A percentile compares a stretch with the other conserved stretches of the same genome.
phyloP scores from a whole-genome alignment of 1,140 invertebrate species.

The Paraescarpia echinospica region DNA sequence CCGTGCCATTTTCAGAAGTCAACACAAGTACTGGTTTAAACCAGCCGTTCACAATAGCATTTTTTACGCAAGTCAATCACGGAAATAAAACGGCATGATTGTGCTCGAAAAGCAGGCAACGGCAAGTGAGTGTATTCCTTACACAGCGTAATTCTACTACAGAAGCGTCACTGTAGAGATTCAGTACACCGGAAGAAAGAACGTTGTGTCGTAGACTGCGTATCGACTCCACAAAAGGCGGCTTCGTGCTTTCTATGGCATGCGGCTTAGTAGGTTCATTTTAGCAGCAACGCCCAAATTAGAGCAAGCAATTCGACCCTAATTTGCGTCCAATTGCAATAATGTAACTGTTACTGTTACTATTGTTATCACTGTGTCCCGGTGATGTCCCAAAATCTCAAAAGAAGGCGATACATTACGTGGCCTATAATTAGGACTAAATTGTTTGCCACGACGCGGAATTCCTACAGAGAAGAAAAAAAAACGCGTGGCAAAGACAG shows the following conservation, averaged over 20 bases:
- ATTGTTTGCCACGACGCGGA: too few relatives aligned
- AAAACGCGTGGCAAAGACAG: too few relatives aligned
- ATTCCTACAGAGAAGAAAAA: too few relatives aligned
- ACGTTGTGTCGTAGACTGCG: neutral
- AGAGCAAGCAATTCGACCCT: neutral
- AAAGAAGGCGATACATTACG: neutral
- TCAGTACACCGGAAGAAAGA: neutral
- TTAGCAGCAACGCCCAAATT: neutral
- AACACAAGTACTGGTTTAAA: neutral
- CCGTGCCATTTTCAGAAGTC: too few relatives aligned
- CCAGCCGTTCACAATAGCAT: neutral
- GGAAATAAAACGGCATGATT: neutral
- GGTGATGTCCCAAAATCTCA: neutral
- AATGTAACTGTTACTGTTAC: neutral
- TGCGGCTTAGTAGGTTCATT: neutral
- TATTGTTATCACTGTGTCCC: neutral
- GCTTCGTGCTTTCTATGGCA: too few relatives aligned
- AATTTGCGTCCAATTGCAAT: neutral
- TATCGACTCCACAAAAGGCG: neutral
- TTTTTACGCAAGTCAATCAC: neutral
- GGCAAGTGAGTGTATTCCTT: neutral
- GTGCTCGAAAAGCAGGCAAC: neutral
- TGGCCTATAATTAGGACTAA: neutral
- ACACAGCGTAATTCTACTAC: neutral
- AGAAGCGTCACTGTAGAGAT: neutral